These are phyloP conservation scores for Limulus polyphemus DNA, from an alignment of 2,888 invertebrate species.

Conservation along the genomic window DNA sequence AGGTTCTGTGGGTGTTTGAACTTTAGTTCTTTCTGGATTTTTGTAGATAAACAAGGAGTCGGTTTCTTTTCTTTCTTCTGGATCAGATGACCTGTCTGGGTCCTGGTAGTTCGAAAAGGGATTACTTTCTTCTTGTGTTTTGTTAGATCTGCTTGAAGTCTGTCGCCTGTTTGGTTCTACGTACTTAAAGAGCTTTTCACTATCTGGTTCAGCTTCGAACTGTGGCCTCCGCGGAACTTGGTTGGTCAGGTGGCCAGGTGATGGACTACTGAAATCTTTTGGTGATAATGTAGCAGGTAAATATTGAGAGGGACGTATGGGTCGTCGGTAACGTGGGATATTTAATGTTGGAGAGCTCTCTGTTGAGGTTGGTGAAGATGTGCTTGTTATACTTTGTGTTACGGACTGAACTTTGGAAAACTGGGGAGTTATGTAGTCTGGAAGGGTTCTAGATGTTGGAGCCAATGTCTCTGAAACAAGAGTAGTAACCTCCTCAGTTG, in stretches of 20 bases:
- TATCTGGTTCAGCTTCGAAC: neutral
- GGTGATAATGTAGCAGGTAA: conserved; percentile 2
- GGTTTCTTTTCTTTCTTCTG: too few species aligned
- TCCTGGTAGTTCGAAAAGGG: neutral
- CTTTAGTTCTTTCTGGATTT: neutral
- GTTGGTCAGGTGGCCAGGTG: neutral
- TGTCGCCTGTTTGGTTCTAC: conserved; percentile 13
- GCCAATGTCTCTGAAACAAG: too few species aligned
- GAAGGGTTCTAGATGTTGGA: neutral
- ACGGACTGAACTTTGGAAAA: neutral
- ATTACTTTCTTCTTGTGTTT: conserved; percentile 10
- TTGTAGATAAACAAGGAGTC: neutral
- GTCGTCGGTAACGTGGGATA: neutral
- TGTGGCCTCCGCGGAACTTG: conserved; percentile 6
- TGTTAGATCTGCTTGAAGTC: conserved; percentile 19
- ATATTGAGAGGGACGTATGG: conserved; percentile 1
- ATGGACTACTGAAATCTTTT: neutral
- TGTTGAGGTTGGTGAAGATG: neutral
- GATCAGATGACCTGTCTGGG: too few species aligned
- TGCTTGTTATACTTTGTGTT: neutral
- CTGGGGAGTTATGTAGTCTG: conserved; percentile 11
- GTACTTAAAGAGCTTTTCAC: conserved; percentile 3
- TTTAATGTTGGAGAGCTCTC: neutral
- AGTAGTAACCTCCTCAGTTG: conserved; percentile 12
- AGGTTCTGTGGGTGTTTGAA: neutral